Conservation (phyloP, 1,140 invertebrate genomes). For the Sitobion miscanthi region DNA sequence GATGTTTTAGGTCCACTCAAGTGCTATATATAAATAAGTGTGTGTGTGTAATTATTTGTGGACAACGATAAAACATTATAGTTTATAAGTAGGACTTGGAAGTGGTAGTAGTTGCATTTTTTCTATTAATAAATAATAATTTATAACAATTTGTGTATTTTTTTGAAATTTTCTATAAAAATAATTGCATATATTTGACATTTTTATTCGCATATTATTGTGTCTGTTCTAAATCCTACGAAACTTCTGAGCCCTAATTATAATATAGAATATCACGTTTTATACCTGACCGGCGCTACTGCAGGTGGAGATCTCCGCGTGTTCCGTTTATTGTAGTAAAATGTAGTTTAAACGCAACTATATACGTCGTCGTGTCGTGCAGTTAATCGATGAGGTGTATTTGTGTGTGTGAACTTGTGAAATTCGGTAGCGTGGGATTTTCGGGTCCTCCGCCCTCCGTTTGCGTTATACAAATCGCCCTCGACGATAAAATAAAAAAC, state of each 20-base stretch:
- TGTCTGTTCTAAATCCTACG: neutral
- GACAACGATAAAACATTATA: too few species aligned
- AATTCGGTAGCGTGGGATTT: conserved; percentile 43
- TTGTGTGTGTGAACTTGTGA: neutral
- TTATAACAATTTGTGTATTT: too few species aligned
- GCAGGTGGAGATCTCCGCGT: neutral
- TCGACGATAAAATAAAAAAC: neutral
- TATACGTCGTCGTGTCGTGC: neutral
- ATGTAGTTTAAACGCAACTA: neutral
- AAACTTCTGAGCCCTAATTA: neutral
- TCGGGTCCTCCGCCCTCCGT: neutral
- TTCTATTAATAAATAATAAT: too few species aligned
- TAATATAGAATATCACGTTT: neutral
- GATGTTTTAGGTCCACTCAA: too few species aligned
- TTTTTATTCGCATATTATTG: neutral
- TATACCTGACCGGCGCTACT: neutral
- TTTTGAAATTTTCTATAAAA: too few species aligned
- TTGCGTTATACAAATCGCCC: neutral
- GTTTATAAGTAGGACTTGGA: too few species aligned
- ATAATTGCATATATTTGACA: too few species aligned
- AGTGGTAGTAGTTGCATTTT: too few species aligned
- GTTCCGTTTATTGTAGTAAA: neutral
- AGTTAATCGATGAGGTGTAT: neutral
- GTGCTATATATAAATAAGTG: too few species aligned
- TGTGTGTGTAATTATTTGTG: too few species aligned